Evolutionary conservation across 92 coral and sea anemone genomes (phyloP).

Genomic region (Heteractis magnifica): DNA sequence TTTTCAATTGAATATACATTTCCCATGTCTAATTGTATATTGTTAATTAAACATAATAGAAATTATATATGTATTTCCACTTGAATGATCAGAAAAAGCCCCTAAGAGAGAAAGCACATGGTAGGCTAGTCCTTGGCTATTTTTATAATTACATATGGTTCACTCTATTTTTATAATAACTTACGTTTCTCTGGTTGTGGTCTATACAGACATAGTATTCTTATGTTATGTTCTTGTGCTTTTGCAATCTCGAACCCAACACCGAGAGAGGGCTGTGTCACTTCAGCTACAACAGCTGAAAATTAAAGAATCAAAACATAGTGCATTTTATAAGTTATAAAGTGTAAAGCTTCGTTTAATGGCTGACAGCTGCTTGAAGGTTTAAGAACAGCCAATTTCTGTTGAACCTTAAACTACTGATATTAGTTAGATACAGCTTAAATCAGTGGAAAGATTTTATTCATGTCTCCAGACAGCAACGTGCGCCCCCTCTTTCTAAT

Average conservation of each 20-base stretch:
- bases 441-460: no score
- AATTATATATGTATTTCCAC: no score
- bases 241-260: conserved; percentile 97
- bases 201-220: conserved; percentile 85
- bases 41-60: no score
- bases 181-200: conserved; percentile 87
- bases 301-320: not conserved
- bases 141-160: not conserved
- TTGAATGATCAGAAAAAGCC: no score
- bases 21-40: no score
- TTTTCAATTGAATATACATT: no score
- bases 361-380: no score
- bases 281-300: conserved; percentile 96
- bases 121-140: not conserved
- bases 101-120: no score
- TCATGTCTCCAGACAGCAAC: not conserved
- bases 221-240: conserved; percentile 85
- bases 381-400: no score
- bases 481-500: not conserved
- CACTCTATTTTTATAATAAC: conserved; percentile 4
- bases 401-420: no score
- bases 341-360: no score
- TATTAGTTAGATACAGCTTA: no score
- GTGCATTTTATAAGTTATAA: not conserved
- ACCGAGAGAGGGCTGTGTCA: conserved; percentile 93